These are phyloP conservation scores for Danio kyathit DNA, from an alignment of 2,797 vertebrate genomes.

Conservation along the genomic window DNA sequence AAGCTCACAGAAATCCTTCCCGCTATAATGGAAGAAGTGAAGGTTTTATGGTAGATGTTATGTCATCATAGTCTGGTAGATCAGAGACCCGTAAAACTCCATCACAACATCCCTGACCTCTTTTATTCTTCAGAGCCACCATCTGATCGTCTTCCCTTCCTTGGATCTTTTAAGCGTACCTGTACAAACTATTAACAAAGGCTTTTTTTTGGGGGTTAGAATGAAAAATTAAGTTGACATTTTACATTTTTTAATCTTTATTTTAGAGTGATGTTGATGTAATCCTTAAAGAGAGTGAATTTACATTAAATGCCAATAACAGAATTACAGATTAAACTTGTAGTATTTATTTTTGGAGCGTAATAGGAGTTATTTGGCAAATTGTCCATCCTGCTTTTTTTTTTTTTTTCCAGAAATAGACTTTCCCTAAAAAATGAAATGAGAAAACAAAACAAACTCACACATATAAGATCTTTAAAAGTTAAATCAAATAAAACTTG, in stretches of 20 bases:
- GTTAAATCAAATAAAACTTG: too few species aligned
- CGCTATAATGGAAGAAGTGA: slow-evolving; percentile 21
- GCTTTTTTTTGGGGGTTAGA: background rate
- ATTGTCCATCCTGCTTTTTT: background rate
- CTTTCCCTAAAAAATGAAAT: too few species aligned
- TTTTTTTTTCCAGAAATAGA: background rate
- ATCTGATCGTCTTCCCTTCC: background rate
- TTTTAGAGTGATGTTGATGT: background rate
- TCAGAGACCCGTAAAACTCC: slow-evolving; percentile 18
- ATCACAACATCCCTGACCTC: slow-evolving; percentile 24
- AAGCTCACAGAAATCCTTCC: background rate
- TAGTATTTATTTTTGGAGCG: background rate
- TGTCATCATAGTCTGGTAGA: slow-evolving; percentile 25
- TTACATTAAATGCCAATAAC: too few species aligned
- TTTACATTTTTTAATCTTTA: background rate
- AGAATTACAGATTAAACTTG: background rate
- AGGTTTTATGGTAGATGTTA: slow-evolving; percentile 37
- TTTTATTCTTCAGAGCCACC: slow-evolving; percentile 16
- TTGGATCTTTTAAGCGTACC: background rate
- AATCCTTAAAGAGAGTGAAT: background rate
- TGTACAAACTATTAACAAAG: background rate
- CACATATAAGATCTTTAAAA: too few species aligned
- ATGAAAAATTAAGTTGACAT: background rate
- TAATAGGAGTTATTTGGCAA: background rate
- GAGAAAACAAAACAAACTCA: too few species aligned